Evolutionary conservation across 2,113 vertebrate species (phyloP).

Genomic region (Nerophis lumbriciformis): DNA sequence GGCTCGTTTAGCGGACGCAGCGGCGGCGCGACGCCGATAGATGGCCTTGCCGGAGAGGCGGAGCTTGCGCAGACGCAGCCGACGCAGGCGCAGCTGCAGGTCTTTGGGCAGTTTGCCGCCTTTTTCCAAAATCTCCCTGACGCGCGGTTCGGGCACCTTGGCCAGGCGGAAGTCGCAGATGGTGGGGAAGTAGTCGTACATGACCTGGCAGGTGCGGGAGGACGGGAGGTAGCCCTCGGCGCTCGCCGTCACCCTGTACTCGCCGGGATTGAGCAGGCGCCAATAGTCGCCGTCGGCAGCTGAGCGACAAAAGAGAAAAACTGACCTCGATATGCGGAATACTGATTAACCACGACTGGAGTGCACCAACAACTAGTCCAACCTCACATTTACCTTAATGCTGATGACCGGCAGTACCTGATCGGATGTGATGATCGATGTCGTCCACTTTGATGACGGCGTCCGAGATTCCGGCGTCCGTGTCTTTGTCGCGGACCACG

Average conservation of each 20-base stretch:
- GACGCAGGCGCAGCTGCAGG: constrained; percentile 50
- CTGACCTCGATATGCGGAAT: background rate
- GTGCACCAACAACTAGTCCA: no score
- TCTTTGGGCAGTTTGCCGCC: constrained; percentile 73
- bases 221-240: constrained; percentile 80
- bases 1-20: background rate
- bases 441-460: constrained; percentile 83
- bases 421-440: constrained; percentile 83
- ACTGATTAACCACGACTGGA: no score
- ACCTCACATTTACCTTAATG: no score
- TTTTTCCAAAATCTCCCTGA: constrained; percentile 79
- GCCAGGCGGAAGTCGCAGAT: constrained; percentile 84
- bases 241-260: constrained; percentile 78
- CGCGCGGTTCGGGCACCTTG: constrained; percentile 80
- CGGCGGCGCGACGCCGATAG: constrained; percentile 31
- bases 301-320: constrained; percentile 28
- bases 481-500: constrained; percentile 81
- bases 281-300: constrained; percentile 83
- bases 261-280: constrained; percentile 91
- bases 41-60: constrained; percentile 48
- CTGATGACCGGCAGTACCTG: constrained; percentile 69
- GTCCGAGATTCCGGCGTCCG: constrained; percentile 78
- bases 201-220: constrained; percentile 80
- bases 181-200: constrained; percentile 85
- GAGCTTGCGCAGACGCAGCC: constrained; percentile 52